A percentile compares a stretch with the other conserved stretches of the same genome.
Evolutionary conservation across 2,797 vertebrate species (phyloP).

Genomic region (Epinephelus awoara): DNA sequence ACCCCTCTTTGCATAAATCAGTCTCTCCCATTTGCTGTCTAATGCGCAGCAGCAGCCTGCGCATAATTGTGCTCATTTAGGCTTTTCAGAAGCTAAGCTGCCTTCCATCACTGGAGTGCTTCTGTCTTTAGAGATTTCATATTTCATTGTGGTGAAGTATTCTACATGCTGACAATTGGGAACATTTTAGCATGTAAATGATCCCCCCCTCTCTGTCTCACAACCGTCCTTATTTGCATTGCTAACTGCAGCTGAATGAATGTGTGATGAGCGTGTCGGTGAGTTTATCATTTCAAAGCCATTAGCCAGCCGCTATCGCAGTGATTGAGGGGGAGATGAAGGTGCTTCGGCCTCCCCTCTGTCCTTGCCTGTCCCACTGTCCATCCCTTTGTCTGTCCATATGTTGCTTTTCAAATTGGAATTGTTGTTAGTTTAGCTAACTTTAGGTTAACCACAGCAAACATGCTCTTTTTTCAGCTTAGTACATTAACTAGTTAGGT

Average conservation of each 20-base stretch:
- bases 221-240: conserved; percentile 58
- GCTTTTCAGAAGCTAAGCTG: conserved; percentile 47
- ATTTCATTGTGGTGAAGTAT: conserved; percentile 38
- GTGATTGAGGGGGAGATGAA: conserved; percentile 49
- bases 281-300: conserved; percentile 58
- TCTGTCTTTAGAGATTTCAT: conserved; percentile 49
- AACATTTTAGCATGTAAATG: conserved; percentile 66
- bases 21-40: conserved; percentile 49
- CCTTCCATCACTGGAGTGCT: conserved; percentile 27
- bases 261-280: conserved; percentile 45
- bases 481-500: too few relatives aligned
- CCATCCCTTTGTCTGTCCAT: too few relatives aligned
- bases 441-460: too few relatives aligned
- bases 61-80: conserved; percentile 62
- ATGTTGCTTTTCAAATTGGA: too few relatives aligned
- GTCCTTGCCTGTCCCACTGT: neutral
- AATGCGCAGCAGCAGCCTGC: conserved; percentile 43
- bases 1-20: conserved; percentile 49
- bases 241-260: conserved; percentile 49
- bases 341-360: neutral
- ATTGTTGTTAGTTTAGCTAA: too few relatives aligned
- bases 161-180: conserved; percentile 39
- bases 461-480: too few relatives aligned
- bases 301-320: conserved; percentile 44
- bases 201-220: conserved; percentile 5